Evolutionary conservation across 2,888 invertebrate species (phyloP).

Genomic region (Mimas tiliae): DNA sequence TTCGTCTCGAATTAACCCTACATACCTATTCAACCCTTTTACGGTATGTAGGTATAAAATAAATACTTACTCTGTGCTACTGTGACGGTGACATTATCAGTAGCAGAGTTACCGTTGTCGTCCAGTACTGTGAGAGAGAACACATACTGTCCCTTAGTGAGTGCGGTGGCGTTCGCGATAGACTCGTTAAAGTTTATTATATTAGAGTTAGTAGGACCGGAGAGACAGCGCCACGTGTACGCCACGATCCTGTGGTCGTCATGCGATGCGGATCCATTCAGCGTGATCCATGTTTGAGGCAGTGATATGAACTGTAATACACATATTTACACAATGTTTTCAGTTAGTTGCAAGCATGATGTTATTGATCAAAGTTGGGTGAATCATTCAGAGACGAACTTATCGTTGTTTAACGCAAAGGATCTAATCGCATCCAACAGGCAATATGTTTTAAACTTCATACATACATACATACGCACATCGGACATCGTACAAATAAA

Average conservation of each 20-base stretch:
- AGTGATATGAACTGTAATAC: conserved; percentile 89
- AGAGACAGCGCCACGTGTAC: conserved; percentile 93
- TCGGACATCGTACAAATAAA: too few relatives aligned
- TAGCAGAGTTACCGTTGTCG: conserved; percentile 92
- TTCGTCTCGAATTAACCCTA: too few relatives aligned
- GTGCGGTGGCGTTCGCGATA: conserved; percentile 90
- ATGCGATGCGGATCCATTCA: conserved; percentile 92
- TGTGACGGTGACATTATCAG: conserved; percentile 88
- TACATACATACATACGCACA: too few relatives aligned
- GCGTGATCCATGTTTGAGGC: conserved; percentile 91
- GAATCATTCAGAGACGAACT: too few relatives aligned
- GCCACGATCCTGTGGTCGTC: conserved; percentile 93
- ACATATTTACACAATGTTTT: conserved; percentile 17
- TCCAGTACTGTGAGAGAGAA: conserved; percentile 93
- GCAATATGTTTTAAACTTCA: too few relatives aligned
- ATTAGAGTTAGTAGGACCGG: conserved; percentile 86
- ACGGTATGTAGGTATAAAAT: conserved; percentile 17
- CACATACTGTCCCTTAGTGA: conserved; percentile 93
- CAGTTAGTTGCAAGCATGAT: background rate
- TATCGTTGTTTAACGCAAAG: too few relatives aligned
- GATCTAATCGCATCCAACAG: too few relatives aligned
- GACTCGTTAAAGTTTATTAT: conserved; percentile 85
- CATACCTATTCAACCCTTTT: too few relatives aligned
- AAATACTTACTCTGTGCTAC: conserved; percentile 92
- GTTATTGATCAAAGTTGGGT: background rate